Conservation (phyloP, 2,888 invertebrate species). For the Epistrophella euchroma region DNA sequence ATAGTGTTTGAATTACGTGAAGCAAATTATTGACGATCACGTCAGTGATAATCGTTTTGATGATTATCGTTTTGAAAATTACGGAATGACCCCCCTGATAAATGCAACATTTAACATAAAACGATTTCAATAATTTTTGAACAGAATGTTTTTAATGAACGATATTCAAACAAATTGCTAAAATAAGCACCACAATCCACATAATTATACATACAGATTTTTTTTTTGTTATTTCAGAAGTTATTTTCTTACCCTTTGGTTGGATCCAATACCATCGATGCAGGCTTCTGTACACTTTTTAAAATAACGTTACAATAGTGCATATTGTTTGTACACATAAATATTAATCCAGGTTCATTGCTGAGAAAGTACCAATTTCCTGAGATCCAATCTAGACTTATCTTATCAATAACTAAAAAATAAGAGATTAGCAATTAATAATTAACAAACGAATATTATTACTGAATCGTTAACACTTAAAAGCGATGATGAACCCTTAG, state of each 20-base stretch:
- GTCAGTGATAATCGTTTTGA: too few species aligned
- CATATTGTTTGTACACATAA: conserved; percentile 88
- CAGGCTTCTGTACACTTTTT: conserved; percentile 88
- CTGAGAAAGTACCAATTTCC: conserved; percentile 94
- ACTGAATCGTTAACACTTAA: neutral
- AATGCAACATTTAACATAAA: too few species aligned
- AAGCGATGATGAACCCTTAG: conserved; percentile 45
- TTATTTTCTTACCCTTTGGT: conserved; percentile 86
- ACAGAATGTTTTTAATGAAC: too few species aligned
- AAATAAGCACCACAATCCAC: too few species aligned
- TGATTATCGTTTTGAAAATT: too few species aligned
- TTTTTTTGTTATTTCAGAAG: neutral
- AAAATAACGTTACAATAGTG: conserved; percentile 88
- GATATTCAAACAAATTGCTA: too few species aligned
- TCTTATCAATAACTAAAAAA: conserved; percentile 88
- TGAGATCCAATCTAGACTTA: conserved; percentile 93
- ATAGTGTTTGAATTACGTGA: too few species aligned
- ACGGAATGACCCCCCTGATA: too few species aligned
- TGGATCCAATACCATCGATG: conserved; percentile 92
- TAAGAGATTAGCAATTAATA: conserved; percentile 14
- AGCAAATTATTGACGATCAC: too few species aligned
- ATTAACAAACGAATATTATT: neutral
- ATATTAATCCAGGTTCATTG: conserved; percentile 88
- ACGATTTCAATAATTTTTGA: too few species aligned
- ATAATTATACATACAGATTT: too few species aligned